Base-by-base conservation (phyloP, 1,140 invertebrate species). In the Ostrea denselamellosa region DNA sequence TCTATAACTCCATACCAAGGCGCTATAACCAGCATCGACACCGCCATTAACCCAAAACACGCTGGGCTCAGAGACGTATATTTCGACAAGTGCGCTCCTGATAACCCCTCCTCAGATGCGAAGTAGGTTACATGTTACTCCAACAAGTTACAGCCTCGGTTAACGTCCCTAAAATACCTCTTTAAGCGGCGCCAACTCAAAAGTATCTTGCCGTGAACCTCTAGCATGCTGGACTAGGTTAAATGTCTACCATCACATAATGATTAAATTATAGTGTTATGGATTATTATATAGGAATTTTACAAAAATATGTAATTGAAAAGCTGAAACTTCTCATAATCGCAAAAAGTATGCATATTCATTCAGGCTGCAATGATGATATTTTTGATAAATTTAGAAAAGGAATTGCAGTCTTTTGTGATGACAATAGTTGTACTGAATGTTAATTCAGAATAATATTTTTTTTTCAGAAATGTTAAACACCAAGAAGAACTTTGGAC, bases 401-500 rank as follows among this genome's bases (percentile, higher is more conserved):
- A 7, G 1, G 14, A 65, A 2, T 65, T n/a, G n/a, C n/a, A n/a
- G n/a, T n/a, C n/a, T n/a, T n/a, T n/a, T n/a, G n/a, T n/a, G n/a
- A n/a, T n/a, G n/a, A n/a, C n/a, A n/a, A n/a, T n/a, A n/a, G n/a
- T n/a, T n/a, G n/a, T n/a, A n/a, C n/a, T n/a, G n/a, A n/a, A n/a
- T n/a, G n/a, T n/a, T n/a, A n/a, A n/a, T n/a, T n/a, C n/a, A n/a
- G n/a, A n/a, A n/a, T n/a, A n/a, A 12, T n/a, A 14, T 44, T 53
- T 83, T 14, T 83, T 54, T 83, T 53, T 12, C 82, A 83, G 82
- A 83, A 83, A 83, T 25, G 52, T 54, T 22, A 44, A 52, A 53
- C 19, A 83, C 19, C 82, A 83, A 22, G 82, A 83, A 83, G 44
- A 83, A 25, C 51, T 83, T 17, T 83, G 82, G 82, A 52, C 17